Evolutionary conservation across 2,888 invertebrate species (phyloP).

Genomic region (Ernsta delagoae): DNA sequence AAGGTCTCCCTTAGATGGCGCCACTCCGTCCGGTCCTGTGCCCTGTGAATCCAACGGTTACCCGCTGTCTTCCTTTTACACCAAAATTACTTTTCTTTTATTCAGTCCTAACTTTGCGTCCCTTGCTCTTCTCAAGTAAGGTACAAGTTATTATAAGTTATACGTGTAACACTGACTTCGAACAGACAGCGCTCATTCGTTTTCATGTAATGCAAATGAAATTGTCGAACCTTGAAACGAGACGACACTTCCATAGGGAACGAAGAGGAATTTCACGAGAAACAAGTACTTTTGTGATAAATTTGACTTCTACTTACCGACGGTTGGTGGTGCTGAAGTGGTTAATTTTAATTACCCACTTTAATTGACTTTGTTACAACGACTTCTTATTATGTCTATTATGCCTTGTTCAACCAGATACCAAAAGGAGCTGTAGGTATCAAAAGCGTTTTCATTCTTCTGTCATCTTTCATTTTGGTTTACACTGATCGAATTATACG

Average conservation of each 20-base stretch:
- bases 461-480: too few species aligned
- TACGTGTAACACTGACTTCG: background rate
- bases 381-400: too few species aligned
- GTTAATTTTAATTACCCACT: too few species aligned
- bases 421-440: too few species aligned
- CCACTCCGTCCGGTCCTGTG: too few species aligned
- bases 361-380: too few species aligned
- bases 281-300: background rate
- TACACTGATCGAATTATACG: too few species aligned
- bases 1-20: too few species aligned
- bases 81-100: background rate
- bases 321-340: background rate
- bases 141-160: conserved; percentile 2
- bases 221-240: conserved; percentile 30
- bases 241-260: conserved; percentile 17
- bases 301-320: background rate
- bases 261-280: conserved; percentile 7
- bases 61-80: too few species aligned
- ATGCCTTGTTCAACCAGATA: too few species aligned
- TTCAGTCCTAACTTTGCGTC: background rate
- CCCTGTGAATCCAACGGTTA: too few species aligned
- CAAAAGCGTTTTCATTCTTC: too few species aligned
- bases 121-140: background rate
- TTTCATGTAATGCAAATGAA: conserved; percentile 29
- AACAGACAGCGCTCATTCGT: background rate